A percentile compares a stretch with the other conserved stretches of the same genome.
Evolutionary conservation across 2,113 vertebrate genomes (phyloP).

Genomic region (Actenoides lindsayi): DNA sequence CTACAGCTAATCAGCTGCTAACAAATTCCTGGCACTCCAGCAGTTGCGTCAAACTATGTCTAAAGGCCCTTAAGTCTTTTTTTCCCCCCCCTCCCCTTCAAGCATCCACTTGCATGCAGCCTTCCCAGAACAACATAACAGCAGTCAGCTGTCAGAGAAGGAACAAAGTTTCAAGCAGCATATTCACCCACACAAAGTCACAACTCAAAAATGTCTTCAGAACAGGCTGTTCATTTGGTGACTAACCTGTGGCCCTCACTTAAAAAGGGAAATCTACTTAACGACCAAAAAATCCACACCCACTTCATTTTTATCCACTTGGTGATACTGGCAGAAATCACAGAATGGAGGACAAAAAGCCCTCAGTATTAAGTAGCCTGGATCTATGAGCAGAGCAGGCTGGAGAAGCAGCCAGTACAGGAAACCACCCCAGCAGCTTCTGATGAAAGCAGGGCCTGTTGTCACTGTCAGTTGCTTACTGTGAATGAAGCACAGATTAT

Average conservation of each 20-base stretch:
- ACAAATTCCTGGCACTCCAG: constrained; percentile 61
- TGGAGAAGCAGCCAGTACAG: not conserved
- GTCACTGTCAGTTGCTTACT: not conserved
- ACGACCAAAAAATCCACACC: not conserved
- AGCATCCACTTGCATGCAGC: constrained; percentile 16
- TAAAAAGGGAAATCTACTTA: not conserved
- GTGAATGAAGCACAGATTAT: not conserved
- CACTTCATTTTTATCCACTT: not conserved
- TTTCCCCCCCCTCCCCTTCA: not conserved
- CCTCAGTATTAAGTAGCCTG: not conserved
- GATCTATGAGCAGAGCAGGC: not conserved
- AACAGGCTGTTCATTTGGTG: not conserved
- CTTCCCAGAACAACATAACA: constrained; percentile 31
- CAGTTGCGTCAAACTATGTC: constrained; percentile 45
- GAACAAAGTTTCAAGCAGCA: not conserved
- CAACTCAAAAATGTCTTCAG: not conserved
- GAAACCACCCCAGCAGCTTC: not conserved
- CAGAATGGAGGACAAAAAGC: not conserved
- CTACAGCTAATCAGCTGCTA: constrained; percentile 59
- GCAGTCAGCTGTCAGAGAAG: constrained; percentile 6
- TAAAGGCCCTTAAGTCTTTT: not conserved
- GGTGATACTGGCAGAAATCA: not conserved
- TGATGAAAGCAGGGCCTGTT: not conserved
- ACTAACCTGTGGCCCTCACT: not conserved
- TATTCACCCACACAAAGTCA: not conserved